These are phyloP conservation scores for Allobates femoralis DNA, from an alignment of 2,797 vertebrate species.

Conservation along the genomic window DNA sequence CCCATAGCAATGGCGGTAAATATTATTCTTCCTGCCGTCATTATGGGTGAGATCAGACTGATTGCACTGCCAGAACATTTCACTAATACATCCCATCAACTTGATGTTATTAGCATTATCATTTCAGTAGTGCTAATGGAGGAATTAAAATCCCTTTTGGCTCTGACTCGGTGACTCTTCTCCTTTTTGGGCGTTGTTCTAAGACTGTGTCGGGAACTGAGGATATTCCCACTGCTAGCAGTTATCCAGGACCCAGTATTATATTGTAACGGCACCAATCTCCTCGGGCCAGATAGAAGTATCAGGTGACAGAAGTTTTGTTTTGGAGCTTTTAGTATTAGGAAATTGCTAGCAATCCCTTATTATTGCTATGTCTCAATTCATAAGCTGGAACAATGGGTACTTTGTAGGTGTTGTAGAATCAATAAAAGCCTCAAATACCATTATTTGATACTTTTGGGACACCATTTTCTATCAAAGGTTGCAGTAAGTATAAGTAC, in stretches of 20 bases:
- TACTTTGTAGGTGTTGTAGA: too few relatives aligned
- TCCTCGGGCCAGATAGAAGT: too few relatives aligned
- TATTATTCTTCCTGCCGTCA: not conserved
- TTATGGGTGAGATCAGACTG: not conserved
- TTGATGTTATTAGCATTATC: not conserved
- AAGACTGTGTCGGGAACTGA: not conserved
- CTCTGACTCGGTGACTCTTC: not conserved
- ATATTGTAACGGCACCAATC: not conserved
- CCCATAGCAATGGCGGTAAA: not conserved
- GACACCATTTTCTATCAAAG: too few relatives aligned
- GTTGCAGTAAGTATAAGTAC: too few relatives aligned
- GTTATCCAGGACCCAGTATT: not conserved
- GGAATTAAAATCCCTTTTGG: not conserved
- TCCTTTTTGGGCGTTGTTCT: not conserved
- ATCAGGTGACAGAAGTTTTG: too few relatives aligned
- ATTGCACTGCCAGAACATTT: not conserved
- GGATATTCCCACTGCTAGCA: not conserved
- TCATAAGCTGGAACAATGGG: too few relatives aligned
- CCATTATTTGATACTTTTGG: too few relatives aligned
- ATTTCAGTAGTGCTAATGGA: slow-evolving; percentile 1
- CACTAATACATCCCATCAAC: slow-evolving; percentile 10
- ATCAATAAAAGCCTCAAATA: too few relatives aligned
- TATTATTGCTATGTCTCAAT: too few relatives aligned
- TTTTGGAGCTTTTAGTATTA: too few relatives aligned
- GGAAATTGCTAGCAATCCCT: too few relatives aligned